These are phyloP conservation scores for Phortica variegata DNA, from an alignment of 1,140 invertebrate species.

Conservation along the genomic window DNA sequence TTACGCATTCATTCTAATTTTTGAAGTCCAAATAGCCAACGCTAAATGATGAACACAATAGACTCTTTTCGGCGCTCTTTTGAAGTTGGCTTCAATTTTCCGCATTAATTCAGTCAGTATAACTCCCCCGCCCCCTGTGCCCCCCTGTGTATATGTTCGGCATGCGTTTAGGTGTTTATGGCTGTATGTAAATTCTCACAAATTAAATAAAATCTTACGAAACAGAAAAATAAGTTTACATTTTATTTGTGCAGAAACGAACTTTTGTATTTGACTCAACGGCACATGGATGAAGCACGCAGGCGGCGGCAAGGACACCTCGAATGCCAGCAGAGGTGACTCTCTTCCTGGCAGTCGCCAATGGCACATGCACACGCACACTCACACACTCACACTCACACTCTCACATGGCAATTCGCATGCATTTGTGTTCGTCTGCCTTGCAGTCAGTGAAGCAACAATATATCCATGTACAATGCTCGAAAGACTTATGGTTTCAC, in stretches of 20 bases:
- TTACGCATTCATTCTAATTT: too few relatives aligned
- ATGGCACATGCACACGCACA: not conserved
- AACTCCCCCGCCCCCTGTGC: too few relatives aligned
- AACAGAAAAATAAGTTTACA: constrained; percentile 51
- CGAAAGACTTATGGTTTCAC: constrained; percentile 54
- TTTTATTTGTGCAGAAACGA: constrained; percentile 24
- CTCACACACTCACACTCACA: constrained; percentile 9
- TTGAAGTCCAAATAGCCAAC: too few relatives aligned
- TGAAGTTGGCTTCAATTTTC: too few relatives aligned
- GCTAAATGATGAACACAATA: too few relatives aligned
- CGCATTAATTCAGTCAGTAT: too few relatives aligned
- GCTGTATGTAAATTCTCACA: constrained; percentile 52
- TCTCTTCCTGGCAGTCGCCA: constrained; percentile 6
- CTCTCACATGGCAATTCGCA: constrained; percentile 3
- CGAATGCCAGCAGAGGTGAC: constrained; percentile 7
- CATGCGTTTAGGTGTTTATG: too few relatives aligned
- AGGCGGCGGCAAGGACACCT: constrained; percentile 6
- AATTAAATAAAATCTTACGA: constrained; percentile 52
- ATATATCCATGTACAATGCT: constrained; percentile 40
- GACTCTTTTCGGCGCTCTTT: too few relatives aligned
- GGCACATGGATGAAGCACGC: too few relatives aligned
- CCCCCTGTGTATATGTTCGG: too few relatives aligned
- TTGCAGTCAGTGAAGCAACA: constrained; percentile 5
- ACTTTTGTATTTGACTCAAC: constrained; percentile 52
- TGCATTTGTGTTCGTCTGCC: constrained; percentile 5